Percentiles rank a stretch among this genome's conserved stretches.
phyloP scores from a whole-genome alignment of 2,113 vertebrate genomes.

The Bolborhynchus lineola region DNA sequence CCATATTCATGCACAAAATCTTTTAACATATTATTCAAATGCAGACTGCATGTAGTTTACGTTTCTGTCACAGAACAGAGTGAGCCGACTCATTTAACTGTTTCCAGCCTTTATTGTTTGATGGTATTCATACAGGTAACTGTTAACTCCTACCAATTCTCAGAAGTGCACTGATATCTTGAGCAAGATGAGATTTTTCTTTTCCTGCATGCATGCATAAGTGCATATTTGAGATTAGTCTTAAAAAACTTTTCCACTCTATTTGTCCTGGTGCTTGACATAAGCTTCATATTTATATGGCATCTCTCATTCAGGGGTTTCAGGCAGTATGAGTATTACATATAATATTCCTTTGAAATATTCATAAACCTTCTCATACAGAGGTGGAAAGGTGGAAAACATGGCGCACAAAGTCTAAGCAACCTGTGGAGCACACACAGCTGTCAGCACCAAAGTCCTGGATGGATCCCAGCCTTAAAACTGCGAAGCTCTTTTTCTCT shows the following conservation, averaged over 20 bases:
- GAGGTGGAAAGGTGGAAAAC: neutral
- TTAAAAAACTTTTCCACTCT: neutral
- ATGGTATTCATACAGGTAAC: neutral
- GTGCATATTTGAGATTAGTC: neutral
- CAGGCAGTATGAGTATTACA: neutral
- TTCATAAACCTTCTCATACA: neutral
- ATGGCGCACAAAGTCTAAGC: neutral
- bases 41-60: neutral
- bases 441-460: neutral
- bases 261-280: neutral
- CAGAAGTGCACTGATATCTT: neutral
- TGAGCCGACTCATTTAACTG: neutral
- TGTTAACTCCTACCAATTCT: neutral
- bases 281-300: neutral
- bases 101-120: neutral
- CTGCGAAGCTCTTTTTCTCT: neutral
- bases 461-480: neutral
- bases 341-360: neutral
- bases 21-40: neutral
- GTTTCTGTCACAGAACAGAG: neutral
- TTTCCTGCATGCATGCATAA: rapidly evolving
- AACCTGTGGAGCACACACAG: neutral
- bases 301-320: neutral
- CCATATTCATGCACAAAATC: neutral
- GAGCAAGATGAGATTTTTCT: neutral